A percentile compares a stretch with the other conserved stretches of the same genome.
phyloP scores from a whole-genome alignment of 2,113 vertebrate species.

The Psittacara wagleri region DNA sequence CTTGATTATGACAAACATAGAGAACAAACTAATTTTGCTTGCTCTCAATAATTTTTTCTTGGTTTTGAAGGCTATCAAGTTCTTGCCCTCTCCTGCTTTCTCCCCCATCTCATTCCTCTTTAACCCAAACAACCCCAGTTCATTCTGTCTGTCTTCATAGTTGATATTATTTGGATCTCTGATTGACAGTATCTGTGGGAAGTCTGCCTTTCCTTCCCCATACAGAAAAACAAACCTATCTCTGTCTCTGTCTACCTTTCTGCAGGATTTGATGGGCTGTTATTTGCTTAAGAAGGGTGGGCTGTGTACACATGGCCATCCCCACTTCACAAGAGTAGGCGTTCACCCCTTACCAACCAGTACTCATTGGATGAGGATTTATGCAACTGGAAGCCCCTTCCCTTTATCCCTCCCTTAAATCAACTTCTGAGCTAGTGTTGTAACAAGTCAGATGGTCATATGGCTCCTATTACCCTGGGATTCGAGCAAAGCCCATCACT shows the following conservation, averaged over 20 bases:
- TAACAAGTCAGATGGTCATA: neutral
- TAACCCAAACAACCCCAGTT: neutral
- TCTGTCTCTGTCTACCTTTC: neutral
- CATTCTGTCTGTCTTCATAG: neutral
- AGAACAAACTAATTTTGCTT: neutral
- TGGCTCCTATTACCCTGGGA: neutral
- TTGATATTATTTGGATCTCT: neutral
- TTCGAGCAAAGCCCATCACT: neutral
- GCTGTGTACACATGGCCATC: neutral
- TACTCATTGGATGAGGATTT: neutral
- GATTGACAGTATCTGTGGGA: neutral
- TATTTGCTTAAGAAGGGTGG: neutral
- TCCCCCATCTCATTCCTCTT: neutral
- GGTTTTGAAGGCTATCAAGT: neutral
- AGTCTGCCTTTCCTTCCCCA: neutral
- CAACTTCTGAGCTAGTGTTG: neutral
- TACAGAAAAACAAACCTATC: neutral
- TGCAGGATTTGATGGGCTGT: neutral
- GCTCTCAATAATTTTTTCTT: neutral
- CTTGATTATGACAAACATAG: neutral
- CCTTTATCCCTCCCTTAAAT: neutral
- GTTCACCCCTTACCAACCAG: neutral
- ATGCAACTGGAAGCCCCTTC: neutral
- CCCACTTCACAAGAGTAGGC: neutral
- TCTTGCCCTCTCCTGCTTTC: neutral